phyloP scores from a whole-genome alignment of 1,140 invertebrate species.

The Homarus americanus region DNA sequence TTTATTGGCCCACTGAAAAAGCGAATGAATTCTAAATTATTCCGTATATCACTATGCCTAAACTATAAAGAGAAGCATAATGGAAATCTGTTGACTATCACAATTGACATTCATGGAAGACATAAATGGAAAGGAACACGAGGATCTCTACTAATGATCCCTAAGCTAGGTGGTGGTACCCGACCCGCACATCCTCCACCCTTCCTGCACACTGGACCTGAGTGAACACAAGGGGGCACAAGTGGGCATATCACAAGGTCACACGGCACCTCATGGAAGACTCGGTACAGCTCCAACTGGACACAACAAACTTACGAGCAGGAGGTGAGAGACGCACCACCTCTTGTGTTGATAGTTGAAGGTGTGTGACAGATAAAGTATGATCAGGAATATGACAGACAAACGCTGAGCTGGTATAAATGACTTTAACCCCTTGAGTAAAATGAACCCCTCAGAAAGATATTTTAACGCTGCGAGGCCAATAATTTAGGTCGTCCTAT shows the following conservation, averaged over 20 bases:
- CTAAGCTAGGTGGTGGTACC: not conserved
- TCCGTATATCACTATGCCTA: not conserved
- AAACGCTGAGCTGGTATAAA: too few relatives aligned
- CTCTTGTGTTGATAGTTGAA: not conserved
- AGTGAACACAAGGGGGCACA: not conserved
- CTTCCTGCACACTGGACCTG: constrained; percentile 14
- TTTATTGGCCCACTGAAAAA: not conserved
- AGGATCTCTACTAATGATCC: not conserved
- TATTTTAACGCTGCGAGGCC: too few relatives aligned
- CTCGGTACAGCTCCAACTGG: constrained; percentile 52
- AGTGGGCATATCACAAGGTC: constrained; percentile 57
- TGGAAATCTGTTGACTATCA: not conserved
- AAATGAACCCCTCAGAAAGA: too few relatives aligned
- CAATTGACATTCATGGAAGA: too few relatives aligned
- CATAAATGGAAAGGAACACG: not conserved
- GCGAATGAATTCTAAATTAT: not conserved
- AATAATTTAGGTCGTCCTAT: too few relatives aligned
- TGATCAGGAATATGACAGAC: too few relatives aligned
- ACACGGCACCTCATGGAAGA: constrained; percentile 61
- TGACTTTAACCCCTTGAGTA: too few relatives aligned
- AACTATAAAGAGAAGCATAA: not conserved
- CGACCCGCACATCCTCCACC: not conserved
- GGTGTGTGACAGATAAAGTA: not conserved
- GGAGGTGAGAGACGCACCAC: not conserved
- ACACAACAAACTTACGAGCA: constrained; percentile 18